phyloP scores from a whole-genome alignment of 2,888 invertebrate species.

The Rhimphoctona megacephalus region DNA sequence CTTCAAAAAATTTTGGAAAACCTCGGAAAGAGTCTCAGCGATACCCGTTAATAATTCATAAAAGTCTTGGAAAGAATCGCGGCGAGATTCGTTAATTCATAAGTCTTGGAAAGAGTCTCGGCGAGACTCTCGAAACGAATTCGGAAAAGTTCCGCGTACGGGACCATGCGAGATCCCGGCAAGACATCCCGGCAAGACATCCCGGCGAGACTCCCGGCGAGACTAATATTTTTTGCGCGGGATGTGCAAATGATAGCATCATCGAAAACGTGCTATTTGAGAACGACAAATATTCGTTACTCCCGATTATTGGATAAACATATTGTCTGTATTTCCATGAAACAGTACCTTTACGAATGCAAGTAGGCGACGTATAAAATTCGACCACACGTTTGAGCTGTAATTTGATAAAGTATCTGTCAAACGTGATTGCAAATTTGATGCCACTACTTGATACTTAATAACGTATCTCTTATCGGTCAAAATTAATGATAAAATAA shows the following conservation, averaged over 20 bases:
- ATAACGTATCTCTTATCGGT: background rate
- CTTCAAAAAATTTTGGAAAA: too few species aligned
- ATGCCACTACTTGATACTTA: background rate
- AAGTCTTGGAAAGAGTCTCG: too few species aligned
- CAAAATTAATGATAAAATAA: background rate
- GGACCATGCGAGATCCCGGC: too few species aligned
- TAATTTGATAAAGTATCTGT: background rate
- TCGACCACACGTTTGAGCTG: background rate
- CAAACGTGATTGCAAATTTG: background rate
- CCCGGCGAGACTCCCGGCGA: too few species aligned
- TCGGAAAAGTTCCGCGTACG: too few species aligned
- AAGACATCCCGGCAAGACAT: too few species aligned
- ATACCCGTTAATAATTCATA: too few species aligned
- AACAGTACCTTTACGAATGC: background rate
- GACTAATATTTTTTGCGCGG: too few species aligned
- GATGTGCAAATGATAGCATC: background rate
- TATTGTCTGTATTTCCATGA: conserved; percentile 4
- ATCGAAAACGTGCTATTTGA: conserved; percentile 3
- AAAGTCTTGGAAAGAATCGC: too few species aligned
- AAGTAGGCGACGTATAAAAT: background rate
- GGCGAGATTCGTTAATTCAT: too few species aligned
- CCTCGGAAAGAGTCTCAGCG: too few species aligned
- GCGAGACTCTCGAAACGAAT: too few species aligned
- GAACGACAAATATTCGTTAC: conserved; percentile 46
- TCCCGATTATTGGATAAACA: background rate